Conservation (phyloP, 2,797 vertebrate genomes). For the Lutjanus campechanus region DNA sequence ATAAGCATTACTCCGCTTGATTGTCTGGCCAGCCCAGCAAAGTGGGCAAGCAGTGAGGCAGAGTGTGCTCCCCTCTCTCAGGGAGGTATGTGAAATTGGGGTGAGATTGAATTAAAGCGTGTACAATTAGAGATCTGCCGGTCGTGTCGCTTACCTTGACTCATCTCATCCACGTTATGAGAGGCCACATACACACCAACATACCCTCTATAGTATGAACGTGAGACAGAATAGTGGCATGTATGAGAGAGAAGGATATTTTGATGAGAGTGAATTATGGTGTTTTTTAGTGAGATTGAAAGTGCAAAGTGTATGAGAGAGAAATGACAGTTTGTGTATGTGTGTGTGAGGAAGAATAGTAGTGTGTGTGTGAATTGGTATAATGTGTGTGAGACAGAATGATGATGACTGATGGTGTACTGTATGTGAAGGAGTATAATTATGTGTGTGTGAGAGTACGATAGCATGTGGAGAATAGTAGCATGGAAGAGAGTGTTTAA, state of each 20-base stretch:
- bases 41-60: constrained; percentile 76
- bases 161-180: constrained; percentile 47
- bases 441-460: not conserved
- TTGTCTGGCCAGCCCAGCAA: constrained; percentile 81
- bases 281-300: constrained; percentile 4
- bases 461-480: not conserved
- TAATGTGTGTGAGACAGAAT: not conserved
- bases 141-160: constrained; percentile 61
- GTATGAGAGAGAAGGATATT: not conserved
- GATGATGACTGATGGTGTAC: not conserved
- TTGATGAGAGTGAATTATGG: not conserved
- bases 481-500: not conserved
- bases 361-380: not conserved
- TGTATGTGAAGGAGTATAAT: not conserved
- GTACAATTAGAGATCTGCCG: constrained; percentile 82
- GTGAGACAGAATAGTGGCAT: not conserved
- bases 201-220: not conserved
- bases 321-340: not conserved
- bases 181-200: not conserved
- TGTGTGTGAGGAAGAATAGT: not conserved
- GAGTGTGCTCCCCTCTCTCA: constrained; percentile 60
- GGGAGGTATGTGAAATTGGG: constrained; percentile 84
- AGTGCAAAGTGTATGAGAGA: not conserved
- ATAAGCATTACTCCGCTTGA: constrained; percentile 87
- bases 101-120: constrained; percentile 86